Evolutionary conservation across 2,888 invertebrate species (phyloP), one percentile per base, ranked within the genome.

Genomic region (Uropetala carovei): DNA sequence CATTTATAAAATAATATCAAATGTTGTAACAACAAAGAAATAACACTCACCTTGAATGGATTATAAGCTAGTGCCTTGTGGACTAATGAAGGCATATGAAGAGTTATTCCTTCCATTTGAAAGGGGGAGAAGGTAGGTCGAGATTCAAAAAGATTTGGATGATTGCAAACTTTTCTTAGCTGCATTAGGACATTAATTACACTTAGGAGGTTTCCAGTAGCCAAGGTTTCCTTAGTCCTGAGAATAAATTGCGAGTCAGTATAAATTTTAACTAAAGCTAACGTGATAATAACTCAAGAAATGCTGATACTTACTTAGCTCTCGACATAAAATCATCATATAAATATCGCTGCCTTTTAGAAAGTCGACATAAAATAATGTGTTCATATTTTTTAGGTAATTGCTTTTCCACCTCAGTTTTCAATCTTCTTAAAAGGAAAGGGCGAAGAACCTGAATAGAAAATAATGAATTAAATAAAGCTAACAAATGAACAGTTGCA

Each of bases 271-370:
- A 43, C 22, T 58, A 58, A 10, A 84, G 22, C 7, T 58, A 5
- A 57, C 18, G 13, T 18, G 10, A 57, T 18, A 7, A 16, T 57
- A 10, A 75, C 16, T 22, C 43, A 92, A 14, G n/a, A 58, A 18
- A 18, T 14, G 10, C 13, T 22, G 59, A 13, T 93, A 96, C 97
- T 96, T 95, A 98, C 98, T 98, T 98, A 94, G 99, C 97, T 94
- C 99, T 97, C 92, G 98, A 97, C 99, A 99, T 99, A 95, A 99
- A 99, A 95, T 99, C 99, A 95, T 99, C 99, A 96, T 99, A 99
- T 93, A 99, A 96, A 96, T 97, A 99, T 93, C 99, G 97, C 95
- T 99, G 99, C 68, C 99, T 96, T 95, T 99, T 99, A 68, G 99
- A 98, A 94, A 99, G 96, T 91, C 98, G 96, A 94, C 99, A 99